Percentiles rank a stretch among this genome's conserved stretches.
Conservation (phyloP, 2,113 vertebrate genomes). For the Neoarius graeffei region DNA sequence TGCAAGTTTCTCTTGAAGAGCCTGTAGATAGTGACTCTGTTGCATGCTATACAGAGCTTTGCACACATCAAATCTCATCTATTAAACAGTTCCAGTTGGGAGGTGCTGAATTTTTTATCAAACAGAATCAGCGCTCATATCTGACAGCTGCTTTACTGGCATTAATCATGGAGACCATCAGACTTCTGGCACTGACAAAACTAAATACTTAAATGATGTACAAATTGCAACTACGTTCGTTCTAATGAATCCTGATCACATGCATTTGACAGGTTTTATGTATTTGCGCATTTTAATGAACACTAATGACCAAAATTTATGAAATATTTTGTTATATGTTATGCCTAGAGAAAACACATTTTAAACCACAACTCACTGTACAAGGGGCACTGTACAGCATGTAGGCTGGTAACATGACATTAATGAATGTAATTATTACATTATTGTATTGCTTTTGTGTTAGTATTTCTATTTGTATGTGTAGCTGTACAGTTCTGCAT, state of each 20-base stretch:
- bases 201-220: constrained; percentile 16
- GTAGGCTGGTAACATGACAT: no score
- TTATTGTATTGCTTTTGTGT: no score
- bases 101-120: constrained; percentile 49
- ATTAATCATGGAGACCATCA: constrained; percentile 28
- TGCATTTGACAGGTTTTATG: background rate
- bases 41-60: background rate
- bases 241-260: background rate
- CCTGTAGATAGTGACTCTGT: background rate
- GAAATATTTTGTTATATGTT: background rate
- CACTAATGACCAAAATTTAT: background rate
- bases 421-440: no score
- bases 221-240: background rate
- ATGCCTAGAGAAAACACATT: no score
- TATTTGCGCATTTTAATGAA: background rate
- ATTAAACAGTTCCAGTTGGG: constrained; percentile 44
- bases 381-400: no score
- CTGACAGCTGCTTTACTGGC: constrained; percentile 27
- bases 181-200: constrained; percentile 3
- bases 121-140: constrained; percentile 29
- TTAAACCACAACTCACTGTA: no score
- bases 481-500: no score
- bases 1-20: background rate
- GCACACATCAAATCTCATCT: background rate
- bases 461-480: no score